phyloP scores from a whole-genome alignment of 2,888 invertebrate genomes.

The Lithophane semibrunnea region DNA sequence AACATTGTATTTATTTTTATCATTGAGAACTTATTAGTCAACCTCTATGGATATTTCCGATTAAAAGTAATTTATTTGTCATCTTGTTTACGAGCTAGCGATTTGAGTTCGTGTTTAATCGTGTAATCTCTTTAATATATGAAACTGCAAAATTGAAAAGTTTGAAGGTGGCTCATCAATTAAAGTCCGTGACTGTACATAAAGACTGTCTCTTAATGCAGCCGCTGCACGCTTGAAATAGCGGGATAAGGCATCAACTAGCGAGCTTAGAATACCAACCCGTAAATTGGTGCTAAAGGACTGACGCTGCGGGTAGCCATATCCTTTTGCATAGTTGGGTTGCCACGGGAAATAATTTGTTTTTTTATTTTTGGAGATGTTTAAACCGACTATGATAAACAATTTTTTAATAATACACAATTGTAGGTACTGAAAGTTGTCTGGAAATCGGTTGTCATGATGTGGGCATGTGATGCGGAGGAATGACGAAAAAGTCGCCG shows the following conservation, averaged over 20 bases:
- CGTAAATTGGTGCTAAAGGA: conserved; percentile 36
- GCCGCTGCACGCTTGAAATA: conserved; percentile 24
- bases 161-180: too few species aligned
- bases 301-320: conserved; percentile 4
- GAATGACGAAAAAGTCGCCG: background rate
- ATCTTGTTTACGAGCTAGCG: too few species aligned
- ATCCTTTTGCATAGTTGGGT: conserved; percentile 6
- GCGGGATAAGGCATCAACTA: conserved; percentile 16
- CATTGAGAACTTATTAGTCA: too few species aligned
- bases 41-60: too few species aligned
- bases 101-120: too few species aligned
- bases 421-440: background rate
- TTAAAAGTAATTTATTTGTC: too few species aligned
- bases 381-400: background rate
- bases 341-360: background rate
- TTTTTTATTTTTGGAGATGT: background rate
- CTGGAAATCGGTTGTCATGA: background rate
- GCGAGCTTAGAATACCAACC: conserved; percentile 22
- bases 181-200: too few species aligned
- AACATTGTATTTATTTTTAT: too few species aligned
- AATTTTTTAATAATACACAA: background rate
- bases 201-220: conserved; percentile 2
- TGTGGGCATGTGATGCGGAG: background rate
- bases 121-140: too few species aligned
- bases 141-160: too few species aligned